Evolutionary conservation across 2,797 vertebrate species (phyloP).

Genomic region (Heliangelus exortis): DNA sequence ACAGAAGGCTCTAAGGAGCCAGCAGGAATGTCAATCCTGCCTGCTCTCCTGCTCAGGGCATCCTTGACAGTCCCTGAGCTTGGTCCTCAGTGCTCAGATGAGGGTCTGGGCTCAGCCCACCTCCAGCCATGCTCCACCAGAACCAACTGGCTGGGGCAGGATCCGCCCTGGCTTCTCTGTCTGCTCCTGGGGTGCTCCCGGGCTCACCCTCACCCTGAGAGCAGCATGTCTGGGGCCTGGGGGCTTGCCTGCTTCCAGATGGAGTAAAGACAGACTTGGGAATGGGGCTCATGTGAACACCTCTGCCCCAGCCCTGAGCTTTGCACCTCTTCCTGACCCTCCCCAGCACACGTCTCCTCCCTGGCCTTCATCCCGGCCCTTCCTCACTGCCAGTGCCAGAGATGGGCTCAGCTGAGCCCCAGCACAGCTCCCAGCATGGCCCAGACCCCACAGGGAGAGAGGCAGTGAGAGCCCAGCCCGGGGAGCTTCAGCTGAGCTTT

Average conservation of each 20-base stretch:
- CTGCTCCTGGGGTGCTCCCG: neutral
- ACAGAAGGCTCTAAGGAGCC: neutral
- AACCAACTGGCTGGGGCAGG: conserved; percentile 31
- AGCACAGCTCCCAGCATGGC: neutral
- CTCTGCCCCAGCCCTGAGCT: neutral
- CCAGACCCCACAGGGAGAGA: no score
- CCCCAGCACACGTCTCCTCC: neutral
- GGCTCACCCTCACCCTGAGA: neutral
- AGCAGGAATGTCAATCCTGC: neutral
- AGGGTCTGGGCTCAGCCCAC: neutral
- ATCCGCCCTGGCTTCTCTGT: neutral
- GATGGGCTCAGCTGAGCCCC: no score
- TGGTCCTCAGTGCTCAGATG: accelerated
- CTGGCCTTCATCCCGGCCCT: neutral
- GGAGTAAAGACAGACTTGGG: neutral
- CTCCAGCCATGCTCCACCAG: neutral
- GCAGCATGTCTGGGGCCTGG: neutral
- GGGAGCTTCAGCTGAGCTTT: neutral
- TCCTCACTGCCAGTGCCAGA: neutral
- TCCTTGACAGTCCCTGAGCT: neutral
- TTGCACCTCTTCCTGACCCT: neutral
- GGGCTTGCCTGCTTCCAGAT: neutral
- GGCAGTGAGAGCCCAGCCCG: neutral
- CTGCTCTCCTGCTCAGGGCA: neutral
- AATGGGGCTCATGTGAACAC: neutral